Evolutionary conservation across 2,797 vertebrate genomes (phyloP).

Genomic region (Acomys russatus): DNA sequence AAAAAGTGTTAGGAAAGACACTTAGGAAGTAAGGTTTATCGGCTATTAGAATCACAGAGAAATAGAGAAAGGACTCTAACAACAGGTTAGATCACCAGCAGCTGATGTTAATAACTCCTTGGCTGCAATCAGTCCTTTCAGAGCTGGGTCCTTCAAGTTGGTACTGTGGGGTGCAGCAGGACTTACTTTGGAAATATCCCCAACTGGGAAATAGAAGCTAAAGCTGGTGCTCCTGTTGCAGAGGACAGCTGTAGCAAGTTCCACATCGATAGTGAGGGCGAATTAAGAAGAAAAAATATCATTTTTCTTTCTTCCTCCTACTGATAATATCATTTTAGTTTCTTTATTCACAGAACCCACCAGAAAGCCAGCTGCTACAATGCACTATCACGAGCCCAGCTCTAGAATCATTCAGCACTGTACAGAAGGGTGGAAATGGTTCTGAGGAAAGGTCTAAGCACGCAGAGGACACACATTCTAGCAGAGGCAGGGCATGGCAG

Average conservation of each 20-base stretch:
- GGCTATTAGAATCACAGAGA: not conserved
- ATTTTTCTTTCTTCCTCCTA: not conserved
- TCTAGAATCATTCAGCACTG: not conserved
- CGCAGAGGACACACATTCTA: not conserved
- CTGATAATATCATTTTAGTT: not conserved
- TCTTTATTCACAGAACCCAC: not conserved
- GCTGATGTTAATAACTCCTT: not conserved
- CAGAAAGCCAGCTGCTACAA: not conserved
- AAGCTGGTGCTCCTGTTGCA: not conserved
- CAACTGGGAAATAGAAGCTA: not conserved
- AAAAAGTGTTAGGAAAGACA: not conserved
- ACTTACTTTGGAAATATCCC: not conserved
- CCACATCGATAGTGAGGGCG: not conserved
- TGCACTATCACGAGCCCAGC: not conserved
- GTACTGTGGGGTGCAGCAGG: not conserved
- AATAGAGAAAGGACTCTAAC: not conserved
- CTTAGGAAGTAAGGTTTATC: not conserved
- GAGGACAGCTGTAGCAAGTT: rapidly evolving
- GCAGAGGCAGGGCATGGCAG: not conserved
- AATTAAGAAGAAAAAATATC: not conserved
- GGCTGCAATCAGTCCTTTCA: not conserved
- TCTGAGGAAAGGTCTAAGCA: not conserved
- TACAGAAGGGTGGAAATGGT: not conserved
- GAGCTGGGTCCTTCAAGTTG: not conserved
- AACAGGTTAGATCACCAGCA: not conserved